Evolutionary conservation across 2,888 invertebrate genomes (phyloP), one percentile per base, ranked within the genome.

Genomic region (Ephialtes manifestator): DNA sequence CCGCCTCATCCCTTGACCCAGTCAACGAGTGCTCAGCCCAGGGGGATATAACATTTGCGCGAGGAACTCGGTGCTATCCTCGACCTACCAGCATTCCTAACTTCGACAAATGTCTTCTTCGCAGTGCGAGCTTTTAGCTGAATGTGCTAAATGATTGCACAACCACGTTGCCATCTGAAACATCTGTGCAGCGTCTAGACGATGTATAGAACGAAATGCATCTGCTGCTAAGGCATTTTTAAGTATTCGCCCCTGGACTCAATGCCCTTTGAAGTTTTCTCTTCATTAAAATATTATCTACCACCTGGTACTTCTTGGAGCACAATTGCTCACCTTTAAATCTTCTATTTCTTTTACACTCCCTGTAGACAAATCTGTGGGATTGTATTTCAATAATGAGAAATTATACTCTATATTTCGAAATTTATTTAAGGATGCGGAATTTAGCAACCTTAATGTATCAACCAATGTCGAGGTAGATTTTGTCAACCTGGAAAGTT

Each of bases 1-100:
- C 31, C 60, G 60, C 46, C 70, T 70, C 75, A 68, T 82, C 80
- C 86, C 86, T 84, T 86, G 86, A 82, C 84, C 86, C 71, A 79
- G 46, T 78, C 68, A 74, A 53, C 74, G 53, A 82, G 78, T 68
- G 63, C 70, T 74, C 24, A 13, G n/a, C 67, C 67, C 65, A 46
- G 11, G 48, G 35, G 46, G 15, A 58, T 60, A 8, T 48, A 77
- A 68, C 70, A 39, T 65, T 65, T 55, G 18, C 43, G 7, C 65
- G 55, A 63, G 35, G 63, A 51, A 67, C 55, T 74, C 53, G 8
- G 13, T 53, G 24, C 51, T 13, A 13, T 74, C 15, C 43, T 31
- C 80, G 46, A 58, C 3, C 28, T 11, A 13, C 10, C 24, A 24
- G 24, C 28, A 0, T 58, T 31, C 11, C 31, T 13, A 11, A 15